Evolutionary conservation across 1,140 invertebrate species (phyloP).

Genomic region (Scylla paramamosain): DNA sequence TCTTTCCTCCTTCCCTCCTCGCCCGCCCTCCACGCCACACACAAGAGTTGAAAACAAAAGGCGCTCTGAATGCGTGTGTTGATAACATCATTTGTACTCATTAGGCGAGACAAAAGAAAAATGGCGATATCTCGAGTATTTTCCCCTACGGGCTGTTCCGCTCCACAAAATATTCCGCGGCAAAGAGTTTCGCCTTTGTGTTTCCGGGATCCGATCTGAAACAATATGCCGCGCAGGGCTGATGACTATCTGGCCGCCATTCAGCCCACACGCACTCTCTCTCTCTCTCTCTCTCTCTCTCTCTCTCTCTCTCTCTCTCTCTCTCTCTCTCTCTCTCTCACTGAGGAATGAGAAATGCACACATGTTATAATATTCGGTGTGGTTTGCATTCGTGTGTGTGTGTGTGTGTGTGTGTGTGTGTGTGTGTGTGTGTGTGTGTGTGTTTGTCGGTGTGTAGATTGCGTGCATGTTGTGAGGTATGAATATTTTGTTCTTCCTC

Average conservation of each 20-base stretch:
- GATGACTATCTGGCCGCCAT: conserved; percentile 36
- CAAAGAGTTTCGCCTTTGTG: background rate
- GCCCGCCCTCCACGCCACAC: conserved; percentile 33
- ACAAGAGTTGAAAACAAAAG: conserved; percentile 72
- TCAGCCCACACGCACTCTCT: background rate
- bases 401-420: conserved; percentile 49
- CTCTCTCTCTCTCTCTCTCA: conserved; percentile 27
- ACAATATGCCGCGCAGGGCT: background rate
- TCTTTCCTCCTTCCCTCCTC: background rate
- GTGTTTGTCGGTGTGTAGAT: background rate
- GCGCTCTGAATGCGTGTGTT: conserved; percentile 66
- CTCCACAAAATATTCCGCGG: conserved; percentile 44
- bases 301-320: conserved; percentile 33
- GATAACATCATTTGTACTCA: conserved; percentile 75
- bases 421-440: conserved; percentile 13
- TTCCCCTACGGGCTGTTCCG: conserved; percentile 54
- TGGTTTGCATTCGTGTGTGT: background rate
- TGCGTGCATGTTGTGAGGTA: background rate
- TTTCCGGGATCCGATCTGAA: conserved; percentile 1
- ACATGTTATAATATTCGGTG: background rate
- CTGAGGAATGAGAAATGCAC: too few relatives aligned
- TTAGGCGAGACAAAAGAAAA: conserved; percentile 65
- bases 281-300: conserved; percentile 18
- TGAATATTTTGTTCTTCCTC: background rate
- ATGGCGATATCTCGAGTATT: conserved; percentile 45